Evolutionary conservation across 2,797 vertebrate genomes (phyloP), one percentile per base, ranked within the genome.

Genomic region (Poecilia picta): DNA sequence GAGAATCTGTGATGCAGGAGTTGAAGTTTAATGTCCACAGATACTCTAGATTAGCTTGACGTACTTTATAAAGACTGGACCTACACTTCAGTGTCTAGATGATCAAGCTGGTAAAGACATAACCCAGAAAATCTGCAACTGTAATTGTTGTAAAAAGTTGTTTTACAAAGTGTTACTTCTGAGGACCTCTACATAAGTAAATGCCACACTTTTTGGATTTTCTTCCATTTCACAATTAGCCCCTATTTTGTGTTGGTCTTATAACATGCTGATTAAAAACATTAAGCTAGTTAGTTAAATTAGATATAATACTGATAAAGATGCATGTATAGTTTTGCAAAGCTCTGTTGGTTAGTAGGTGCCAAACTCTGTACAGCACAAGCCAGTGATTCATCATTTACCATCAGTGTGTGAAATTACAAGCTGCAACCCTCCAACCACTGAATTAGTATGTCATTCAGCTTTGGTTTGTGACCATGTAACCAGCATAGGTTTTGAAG

Each of bases 401-500:
- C 43, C 47, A 16, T 6, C 31, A 46, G 18, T 49, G 41, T 81
- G 47, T 20, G 73, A 78, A 73, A 45, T 55, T 70, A 55, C 80
- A 76, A 84, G n/a, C n/a, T 72, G 10, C 13, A 43, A 51, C 36
- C 36, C 49, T 53, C 33, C 64, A 75, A 83, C 71, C 68, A 76
- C 43, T 66, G 5, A 76, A 5, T 75, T 53, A 53, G 18, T 62
- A 76, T 76, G 71, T 81, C 18, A 43, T n/a, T 8, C 4, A 15
- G 46, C 49, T 85, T 89, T 79, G 66, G 68, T 73, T 74, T 77
- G 62, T 77, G 28, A 74, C 36, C 28, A 73, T 68, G 25, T 70
- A 79, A 80, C 62, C 25, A 57, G 64, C 11, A 74, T 18, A 59
- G n/a, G 47, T 71, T 81, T 57, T 1, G 4, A 4, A 51, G 2